Percentiles rank a stretch among this genome's conserved stretches.
Conservation (phyloP, 2,113 vertebrate species). For the Noctilio leporinus region DNA sequence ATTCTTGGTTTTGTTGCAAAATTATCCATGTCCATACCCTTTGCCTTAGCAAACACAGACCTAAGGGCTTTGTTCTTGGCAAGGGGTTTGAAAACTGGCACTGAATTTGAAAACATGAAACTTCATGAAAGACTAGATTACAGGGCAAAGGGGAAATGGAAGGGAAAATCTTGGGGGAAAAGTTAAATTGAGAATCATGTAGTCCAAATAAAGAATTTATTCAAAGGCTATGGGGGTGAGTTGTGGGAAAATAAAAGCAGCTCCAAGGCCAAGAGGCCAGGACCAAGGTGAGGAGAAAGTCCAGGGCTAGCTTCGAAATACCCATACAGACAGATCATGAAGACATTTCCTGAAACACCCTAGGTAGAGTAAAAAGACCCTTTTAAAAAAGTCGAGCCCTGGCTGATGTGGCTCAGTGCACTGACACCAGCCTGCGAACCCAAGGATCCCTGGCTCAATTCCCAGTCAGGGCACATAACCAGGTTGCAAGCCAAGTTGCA, state of each 20-base stretch:
- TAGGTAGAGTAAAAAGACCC: not conserved
- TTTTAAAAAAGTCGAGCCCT: not conserved
- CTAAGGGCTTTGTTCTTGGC: not conserved
- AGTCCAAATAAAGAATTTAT: not conserved
- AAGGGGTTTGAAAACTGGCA: not conserved
- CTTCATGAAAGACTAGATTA: not conserved
- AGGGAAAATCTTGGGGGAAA: not conserved
- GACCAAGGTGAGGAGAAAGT: not conserved
- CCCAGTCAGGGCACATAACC: too few species aligned
- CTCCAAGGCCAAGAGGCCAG: not conserved
- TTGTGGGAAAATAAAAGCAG: not conserved
- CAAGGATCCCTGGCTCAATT: too few species aligned
- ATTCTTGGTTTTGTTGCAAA: not conserved
- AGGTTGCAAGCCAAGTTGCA: too few species aligned
- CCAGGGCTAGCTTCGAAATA: not conserved
- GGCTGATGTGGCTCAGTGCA: too few species aligned
- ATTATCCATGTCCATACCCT: not conserved
- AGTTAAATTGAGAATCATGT: not conserved
- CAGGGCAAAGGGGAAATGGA: not conserved
- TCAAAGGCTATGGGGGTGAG: not conserved
- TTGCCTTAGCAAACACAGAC: not conserved
- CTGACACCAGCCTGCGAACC: too few species aligned
- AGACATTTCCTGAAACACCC: not conserved
- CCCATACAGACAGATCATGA: not conserved
- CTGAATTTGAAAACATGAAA: not conserved